Conservation (phyloP, 2,113 vertebrate genomes). For the Microcebus griseorufus region DNA sequence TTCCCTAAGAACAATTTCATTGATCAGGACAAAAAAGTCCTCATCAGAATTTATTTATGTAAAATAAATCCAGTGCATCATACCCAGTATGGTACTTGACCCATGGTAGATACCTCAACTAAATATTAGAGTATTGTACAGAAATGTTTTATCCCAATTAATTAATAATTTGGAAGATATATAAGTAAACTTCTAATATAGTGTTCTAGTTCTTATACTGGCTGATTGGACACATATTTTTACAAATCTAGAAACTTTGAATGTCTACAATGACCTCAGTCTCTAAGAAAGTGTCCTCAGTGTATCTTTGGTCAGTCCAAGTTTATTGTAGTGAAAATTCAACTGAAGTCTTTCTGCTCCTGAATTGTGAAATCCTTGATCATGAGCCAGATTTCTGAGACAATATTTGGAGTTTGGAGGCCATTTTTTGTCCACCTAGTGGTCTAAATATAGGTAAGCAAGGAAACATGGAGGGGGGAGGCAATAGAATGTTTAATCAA, state of each 20-base stretch:
- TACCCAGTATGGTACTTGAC: neutral
- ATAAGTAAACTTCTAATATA: neutral
- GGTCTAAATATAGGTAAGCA: neutral
- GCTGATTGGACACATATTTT: neutral
- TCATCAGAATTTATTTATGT: neutral
- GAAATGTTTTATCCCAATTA: neutral
- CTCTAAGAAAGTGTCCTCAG: neutral
- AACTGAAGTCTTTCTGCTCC: neutral
- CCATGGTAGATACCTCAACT: neutral
- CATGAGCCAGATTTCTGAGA: fast-evolving
- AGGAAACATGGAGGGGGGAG: neutral
- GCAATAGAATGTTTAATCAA: neutral
- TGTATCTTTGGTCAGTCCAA: neutral
- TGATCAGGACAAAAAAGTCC: neutral
- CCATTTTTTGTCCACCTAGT: neutral
- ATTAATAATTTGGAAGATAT: neutral
- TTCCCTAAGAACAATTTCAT: neutral
- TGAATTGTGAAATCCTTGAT: neutral
- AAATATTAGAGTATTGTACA: neutral
- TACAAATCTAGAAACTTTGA: neutral
- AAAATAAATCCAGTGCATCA: neutral
- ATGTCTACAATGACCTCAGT: neutral
- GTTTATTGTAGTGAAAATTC: neutral
- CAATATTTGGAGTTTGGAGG: neutral
- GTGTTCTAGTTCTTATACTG: neutral